Conservation (phyloP, 2,113 vertebrate genomes). For the human region DNA sequence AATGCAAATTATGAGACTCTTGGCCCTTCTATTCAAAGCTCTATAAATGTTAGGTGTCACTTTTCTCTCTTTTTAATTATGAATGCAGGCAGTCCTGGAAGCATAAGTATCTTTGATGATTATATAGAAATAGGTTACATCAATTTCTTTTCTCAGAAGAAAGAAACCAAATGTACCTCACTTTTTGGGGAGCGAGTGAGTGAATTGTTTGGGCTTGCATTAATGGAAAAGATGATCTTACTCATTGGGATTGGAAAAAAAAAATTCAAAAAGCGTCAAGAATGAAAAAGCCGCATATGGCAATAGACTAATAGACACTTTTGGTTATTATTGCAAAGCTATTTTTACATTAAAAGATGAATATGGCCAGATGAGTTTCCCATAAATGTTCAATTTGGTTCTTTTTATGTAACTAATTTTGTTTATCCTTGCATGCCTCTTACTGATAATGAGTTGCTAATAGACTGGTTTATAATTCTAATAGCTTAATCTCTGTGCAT, state of each 20-base stretch:
- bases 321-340: background rate
- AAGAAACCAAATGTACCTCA: conserved; percentile 9
- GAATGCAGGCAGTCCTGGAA: background rate
- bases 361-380: background rate
- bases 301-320: background rate
- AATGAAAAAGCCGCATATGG: background rate
- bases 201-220: background rate
- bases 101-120: background rate
- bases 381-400: background rate
- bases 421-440: background rate
- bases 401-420: conserved; percentile 18
- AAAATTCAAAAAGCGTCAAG: background rate
- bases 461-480: background rate
- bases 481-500: background rate
- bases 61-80: background rate
- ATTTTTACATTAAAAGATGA: conserved; percentile 37
- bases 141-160: conserved; percentile 3
- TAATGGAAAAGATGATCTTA: conserved; percentile 47
- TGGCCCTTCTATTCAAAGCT: background rate
- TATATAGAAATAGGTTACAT: background rate
- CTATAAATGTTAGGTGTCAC: background rate
- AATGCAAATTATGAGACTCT: background rate
- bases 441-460: background rate
- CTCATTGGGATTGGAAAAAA: background rate
- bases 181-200: background rate